phyloP scores from a whole-genome alignment of 2,113 vertebrate genomes.

The Tetrax tetrax region DNA sequence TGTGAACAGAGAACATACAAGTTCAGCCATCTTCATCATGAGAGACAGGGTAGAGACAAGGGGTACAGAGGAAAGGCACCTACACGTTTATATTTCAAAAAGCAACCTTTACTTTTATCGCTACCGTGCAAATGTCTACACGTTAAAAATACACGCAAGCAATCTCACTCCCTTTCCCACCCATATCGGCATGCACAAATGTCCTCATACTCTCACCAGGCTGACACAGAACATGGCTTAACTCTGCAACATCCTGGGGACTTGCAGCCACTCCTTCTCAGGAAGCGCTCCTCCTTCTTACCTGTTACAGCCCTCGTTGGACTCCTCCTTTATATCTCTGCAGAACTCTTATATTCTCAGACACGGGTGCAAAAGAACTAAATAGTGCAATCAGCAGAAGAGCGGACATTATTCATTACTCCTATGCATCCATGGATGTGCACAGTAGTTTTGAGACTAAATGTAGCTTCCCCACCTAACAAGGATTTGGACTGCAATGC shows the following conservation, averaged over 20 bases:
- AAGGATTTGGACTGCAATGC: neutral
- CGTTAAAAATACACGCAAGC: neutral
- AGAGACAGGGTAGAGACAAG: neutral
- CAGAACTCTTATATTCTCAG: neutral
- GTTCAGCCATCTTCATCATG: neutral
- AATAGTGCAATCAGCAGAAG: neutral
- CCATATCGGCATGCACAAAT: neutral
- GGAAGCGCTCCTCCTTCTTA: accelerated
- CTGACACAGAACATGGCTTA: neutral
- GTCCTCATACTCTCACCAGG: neutral
- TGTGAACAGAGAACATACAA: neutral
- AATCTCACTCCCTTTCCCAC: neutral
- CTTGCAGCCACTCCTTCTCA: neutral
- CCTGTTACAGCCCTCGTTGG: neutral
- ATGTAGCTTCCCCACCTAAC: neutral
- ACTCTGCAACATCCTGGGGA: neutral
- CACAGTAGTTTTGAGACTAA: neutral
- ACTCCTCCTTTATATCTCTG: neutral
- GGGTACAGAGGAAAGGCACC: neutral
- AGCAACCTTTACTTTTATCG: neutral
- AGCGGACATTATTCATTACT: neutral
- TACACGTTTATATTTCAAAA: neutral
- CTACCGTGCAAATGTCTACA: neutral
- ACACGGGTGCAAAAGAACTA: accelerated
- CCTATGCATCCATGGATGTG: neutral